Conservation (phyloP, 1,140 invertebrate genomes). For the Spodoptera frugiperda region DNA sequence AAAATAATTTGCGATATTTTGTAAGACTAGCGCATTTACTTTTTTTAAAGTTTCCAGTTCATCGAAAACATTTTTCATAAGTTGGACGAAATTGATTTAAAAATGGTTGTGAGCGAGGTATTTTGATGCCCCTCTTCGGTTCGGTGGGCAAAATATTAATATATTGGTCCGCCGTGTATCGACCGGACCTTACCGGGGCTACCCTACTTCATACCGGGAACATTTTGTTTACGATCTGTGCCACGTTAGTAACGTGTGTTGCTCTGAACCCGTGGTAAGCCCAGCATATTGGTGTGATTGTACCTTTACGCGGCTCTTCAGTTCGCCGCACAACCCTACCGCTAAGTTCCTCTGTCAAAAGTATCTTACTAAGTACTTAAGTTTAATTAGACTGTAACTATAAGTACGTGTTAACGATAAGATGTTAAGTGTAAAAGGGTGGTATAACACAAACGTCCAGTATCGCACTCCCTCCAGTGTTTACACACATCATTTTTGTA, state of each 20-base stretch:
- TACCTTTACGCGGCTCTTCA: neutral
- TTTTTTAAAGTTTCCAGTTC: constrained; percentile 42
- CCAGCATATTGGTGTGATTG: neutral
- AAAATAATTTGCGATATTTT: constrained; percentile 25
- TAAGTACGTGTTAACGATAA: constrained; percentile 64
- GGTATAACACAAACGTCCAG: constrained; percentile 79
- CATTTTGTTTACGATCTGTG: constrained; percentile 30
- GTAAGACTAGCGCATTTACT: neutral
- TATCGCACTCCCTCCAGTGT: constrained; percentile 86
- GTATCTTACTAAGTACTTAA: constrained; percentile 23
- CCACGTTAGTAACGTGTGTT: neutral
- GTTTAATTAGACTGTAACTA: constrained; percentile 43
- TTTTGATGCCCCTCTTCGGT: constrained; percentile 58
- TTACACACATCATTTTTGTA: constrained; percentile 82
- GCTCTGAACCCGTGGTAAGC: neutral
- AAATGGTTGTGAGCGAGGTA: constrained; percentile 70
- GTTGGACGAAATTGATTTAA: constrained; percentile 63
- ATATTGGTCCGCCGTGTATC: constrained; percentile 55
- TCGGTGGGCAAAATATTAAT: constrained; percentile 64
- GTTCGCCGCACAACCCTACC: constrained; percentile 21
- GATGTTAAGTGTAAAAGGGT: constrained; percentile 63
- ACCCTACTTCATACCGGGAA: constrained; percentile 37
- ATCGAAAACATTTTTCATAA: constrained; percentile 58
- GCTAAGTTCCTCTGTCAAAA: constrained; percentile 28
- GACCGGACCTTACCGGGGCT: constrained; percentile 41